phyloP scores from a whole-genome alignment of 2,888 invertebrate species.

The Buathra laborator region DNA sequence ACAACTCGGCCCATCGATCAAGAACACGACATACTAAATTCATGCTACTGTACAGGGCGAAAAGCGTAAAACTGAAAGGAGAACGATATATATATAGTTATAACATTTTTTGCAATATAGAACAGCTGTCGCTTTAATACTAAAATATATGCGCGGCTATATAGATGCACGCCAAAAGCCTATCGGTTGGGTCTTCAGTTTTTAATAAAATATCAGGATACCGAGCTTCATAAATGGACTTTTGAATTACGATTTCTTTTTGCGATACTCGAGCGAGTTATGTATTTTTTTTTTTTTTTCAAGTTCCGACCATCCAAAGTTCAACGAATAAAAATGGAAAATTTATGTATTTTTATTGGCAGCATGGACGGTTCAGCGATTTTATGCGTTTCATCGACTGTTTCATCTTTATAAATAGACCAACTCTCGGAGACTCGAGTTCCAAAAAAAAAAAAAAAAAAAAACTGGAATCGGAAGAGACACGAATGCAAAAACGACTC shows the following conservation, averaged over 20 bases:
- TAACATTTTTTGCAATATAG: constrained; percentile 13
- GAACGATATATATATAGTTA: neutral
- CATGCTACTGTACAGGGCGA: neutral
- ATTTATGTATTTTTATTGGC: no score
- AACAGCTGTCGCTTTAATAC: constrained; percentile 28
- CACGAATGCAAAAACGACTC: neutral
- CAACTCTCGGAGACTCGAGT: neutral
- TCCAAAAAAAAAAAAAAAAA: neutral
- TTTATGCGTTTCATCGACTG: neutral
- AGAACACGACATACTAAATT: neutral
- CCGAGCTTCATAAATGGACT: neutral
- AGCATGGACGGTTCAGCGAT: neutral
- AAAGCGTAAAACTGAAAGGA: neutral
- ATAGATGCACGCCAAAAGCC: neutral
- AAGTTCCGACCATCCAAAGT: no score
- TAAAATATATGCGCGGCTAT: neutral
- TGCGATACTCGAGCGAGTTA: no score
- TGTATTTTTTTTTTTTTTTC: no score
- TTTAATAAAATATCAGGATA: neutral
- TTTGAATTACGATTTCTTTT: neutral
- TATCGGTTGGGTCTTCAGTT: neutral
- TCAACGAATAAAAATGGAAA: no score
- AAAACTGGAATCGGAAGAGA: constrained; percentile 16
- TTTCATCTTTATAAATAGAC: neutral
- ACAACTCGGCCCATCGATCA: constrained; percentile 18